These are phyloP conservation scores for Yponomeuta plumbellus DNA, from an alignment of 2,888 invertebrate species.

Conservation along the genomic window DNA sequence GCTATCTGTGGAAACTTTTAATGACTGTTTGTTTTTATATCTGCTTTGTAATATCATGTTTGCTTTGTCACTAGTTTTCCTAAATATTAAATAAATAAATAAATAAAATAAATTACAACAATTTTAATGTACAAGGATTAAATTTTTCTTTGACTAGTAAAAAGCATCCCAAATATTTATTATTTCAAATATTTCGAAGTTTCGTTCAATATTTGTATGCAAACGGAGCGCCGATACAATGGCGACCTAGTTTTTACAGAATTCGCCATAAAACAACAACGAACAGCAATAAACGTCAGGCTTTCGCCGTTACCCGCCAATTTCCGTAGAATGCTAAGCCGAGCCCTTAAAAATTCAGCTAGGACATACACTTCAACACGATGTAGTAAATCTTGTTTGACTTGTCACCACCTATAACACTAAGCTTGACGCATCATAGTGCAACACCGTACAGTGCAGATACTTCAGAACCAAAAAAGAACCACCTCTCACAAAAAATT, in stretches of 20 bases:
- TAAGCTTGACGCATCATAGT: not conserved
- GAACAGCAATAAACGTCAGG: not conserved
- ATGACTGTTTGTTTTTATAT: no score
- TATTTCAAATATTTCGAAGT: no score
- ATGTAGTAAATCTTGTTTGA: not conserved
- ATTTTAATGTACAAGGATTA: no score
- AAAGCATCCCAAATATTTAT: no score
- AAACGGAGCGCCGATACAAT: no score
- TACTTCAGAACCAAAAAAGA: not conserved
- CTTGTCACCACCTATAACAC: conserved; percentile 1
- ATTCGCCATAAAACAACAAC: not conserved
- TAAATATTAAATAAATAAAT: no score
- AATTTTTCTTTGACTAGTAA: no score
- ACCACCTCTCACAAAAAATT: not conserved
- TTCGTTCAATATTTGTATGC: no score
- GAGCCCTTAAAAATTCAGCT: conserved; percentile 1
- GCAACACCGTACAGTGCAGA: not conserved
- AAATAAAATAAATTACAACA: no score
- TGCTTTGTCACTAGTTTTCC: no score
- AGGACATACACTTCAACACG: not conserved
- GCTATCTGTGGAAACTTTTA: no score
- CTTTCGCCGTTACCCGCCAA: not conserved
- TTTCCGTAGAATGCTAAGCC: not conserved
- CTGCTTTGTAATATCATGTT: no score
- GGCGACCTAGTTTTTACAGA: not conserved